Percentiles rank a stretch among this genome's conserved stretches.
Conservation (phyloP, 2,797 vertebrate species). For the Sylvia borin region DNA sequence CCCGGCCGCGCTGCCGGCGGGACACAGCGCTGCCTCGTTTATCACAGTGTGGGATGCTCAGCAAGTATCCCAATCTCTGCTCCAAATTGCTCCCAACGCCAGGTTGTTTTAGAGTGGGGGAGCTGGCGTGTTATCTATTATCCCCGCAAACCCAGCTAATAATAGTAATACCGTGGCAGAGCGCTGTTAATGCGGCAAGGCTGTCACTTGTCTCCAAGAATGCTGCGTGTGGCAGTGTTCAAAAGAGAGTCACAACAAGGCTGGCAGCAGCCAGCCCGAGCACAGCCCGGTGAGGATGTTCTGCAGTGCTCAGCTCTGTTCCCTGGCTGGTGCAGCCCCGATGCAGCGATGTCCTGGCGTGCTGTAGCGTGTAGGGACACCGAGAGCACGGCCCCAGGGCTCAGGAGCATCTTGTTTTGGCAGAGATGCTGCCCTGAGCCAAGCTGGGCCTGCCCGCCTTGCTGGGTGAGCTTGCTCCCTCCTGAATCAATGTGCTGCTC, state of each 20-base stretch:
- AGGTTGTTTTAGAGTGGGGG: not conserved
- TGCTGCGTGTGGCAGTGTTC: not conserved
- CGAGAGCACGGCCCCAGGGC: not conserved
- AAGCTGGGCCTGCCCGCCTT: not conserved
- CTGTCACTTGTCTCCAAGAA: conserved; percentile 2
- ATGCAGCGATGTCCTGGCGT: fast-evolving
- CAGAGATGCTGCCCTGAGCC: not conserved
- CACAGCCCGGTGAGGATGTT: not conserved
- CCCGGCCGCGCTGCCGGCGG: not conserved
- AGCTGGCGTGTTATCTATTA: not conserved
- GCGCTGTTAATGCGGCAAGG: not conserved
- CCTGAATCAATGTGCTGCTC: not conserved
- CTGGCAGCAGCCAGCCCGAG: not conserved
- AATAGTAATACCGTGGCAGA: not conserved
- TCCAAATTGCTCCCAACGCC: not conserved
- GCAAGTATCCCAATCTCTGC: not conserved
- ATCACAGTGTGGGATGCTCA: conserved; percentile 5
- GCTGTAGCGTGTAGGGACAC: not conserved
- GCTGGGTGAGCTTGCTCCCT: not conserved
- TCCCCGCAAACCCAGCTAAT: not conserved
- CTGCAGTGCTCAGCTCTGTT: not conserved
- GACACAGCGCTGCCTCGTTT: not conserved
- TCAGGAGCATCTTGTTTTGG: not conserved
- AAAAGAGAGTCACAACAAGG: not conserved
- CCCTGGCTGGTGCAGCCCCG: not conserved